Base-by-base conservation (phyloP, 92 coral and sea anemone species). In the Paramuricea clavata region DNA sequence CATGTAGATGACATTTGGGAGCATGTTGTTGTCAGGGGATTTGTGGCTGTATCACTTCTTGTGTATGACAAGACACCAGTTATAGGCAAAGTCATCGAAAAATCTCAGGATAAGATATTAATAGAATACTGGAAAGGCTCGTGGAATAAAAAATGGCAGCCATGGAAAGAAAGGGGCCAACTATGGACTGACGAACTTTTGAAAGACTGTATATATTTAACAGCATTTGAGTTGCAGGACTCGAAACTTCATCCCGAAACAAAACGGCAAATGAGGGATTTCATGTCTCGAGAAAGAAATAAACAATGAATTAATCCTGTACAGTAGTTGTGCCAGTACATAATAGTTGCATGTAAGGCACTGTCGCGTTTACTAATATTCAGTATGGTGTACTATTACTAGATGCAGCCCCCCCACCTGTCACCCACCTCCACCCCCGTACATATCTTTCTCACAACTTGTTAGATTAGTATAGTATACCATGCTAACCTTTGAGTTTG, bases 141-240 rank as follows among this genome's bases (percentile, higher is more conserved):
- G 31, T 61, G 69, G 69, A 61, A 61, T 15, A 61, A 61, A 19
- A 30, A 25, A 61, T 61, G 69, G 69, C 31, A 23, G 8, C 69
- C 69, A 30, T 22, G 31, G 69, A 19, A 1, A 15, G 1, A 7
- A 5, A 30, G 17, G n/a, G n/a, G n/a, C n/a, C n/a, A n/a, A n/a
- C n/a, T n/a, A 61, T 61, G 31, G 27, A 23, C 17, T 9, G 69
- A 61, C 17, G n/a, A n/a, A n/a, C n/a, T n/a, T n/a, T n/a, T n/a
- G n/a, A 61, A 22, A 30, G 69, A 61, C 31, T 6, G 69, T 30
- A 61, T 61, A 19, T 23, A 23, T 30, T 22, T 61, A 16, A 30
- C 69, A 2, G 31, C 30, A 13, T 61, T 61, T 61, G 31, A 61
- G 11, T 25, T 61, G 11, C 11, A 19, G 30, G 69, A 61, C 28